Evolutionary conservation across 2,888 invertebrate species (phyloP).

Genomic region (Candidula unifasciata): DNA sequence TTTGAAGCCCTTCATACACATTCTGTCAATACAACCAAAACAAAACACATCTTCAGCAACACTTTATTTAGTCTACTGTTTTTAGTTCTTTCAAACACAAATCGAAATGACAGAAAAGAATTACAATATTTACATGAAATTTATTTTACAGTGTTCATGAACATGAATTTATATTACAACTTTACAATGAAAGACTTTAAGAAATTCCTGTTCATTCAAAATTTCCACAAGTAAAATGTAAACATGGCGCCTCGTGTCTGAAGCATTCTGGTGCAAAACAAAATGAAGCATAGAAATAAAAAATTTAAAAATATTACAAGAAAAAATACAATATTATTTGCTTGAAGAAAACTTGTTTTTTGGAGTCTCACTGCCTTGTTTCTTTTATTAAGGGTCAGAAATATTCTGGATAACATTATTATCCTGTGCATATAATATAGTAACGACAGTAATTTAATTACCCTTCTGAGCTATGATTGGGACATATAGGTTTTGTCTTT

Average conservation of each 20-base stretch:
- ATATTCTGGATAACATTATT: no score
- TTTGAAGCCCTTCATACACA: no score
- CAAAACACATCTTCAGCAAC: not conserved
- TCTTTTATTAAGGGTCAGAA: no score
- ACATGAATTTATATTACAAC: not conserved
- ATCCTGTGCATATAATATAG: no score
- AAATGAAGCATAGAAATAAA: no score
- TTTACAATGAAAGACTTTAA: conserved; percentile 31
- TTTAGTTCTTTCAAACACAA: not conserved
- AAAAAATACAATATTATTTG: no score
- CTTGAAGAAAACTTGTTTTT: no score
- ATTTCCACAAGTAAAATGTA: not conserved
- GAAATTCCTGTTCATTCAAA: conserved; percentile 19
- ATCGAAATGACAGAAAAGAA: not conserved
- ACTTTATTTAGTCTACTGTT: not conserved
- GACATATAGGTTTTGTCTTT: no score
- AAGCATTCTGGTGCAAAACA: not conserved
- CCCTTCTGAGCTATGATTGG: no score
- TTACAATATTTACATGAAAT: conserved; percentile 4
- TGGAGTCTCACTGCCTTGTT: no score
- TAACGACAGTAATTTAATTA: no score
- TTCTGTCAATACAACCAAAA: not conserved
- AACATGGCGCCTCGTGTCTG: not conserved
- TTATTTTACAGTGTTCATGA: not conserved
- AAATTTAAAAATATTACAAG: no score